Conservation (phyloP, 2,888 invertebrate species). For the Exocentrus adspersus region DNA sequence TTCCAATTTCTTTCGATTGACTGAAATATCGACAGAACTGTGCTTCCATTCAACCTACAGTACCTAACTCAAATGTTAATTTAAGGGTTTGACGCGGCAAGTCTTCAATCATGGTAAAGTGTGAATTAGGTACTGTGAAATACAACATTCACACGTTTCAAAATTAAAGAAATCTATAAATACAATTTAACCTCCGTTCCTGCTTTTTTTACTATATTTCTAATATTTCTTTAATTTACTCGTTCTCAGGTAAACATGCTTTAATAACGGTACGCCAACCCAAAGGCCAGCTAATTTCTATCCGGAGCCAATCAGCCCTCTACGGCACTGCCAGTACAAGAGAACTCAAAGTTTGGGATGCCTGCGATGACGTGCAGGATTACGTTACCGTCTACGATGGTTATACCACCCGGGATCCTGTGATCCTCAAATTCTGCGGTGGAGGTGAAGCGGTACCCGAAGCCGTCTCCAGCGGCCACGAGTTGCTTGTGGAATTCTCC, state of each 20-base stretch:
- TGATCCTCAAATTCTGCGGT: conserved; percentile 89
- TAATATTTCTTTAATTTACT: too few relatives aligned
- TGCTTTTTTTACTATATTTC: too few relatives aligned
- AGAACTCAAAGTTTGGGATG: conserved; percentile 76
- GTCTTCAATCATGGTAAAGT: too few relatives aligned
- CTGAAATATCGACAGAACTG: background rate
- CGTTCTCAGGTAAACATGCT: conserved; percentile 79
- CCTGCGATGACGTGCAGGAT: conserved; percentile 86
- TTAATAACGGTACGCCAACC: conserved; percentile 86
- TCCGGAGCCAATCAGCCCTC: conserved; percentile 79
- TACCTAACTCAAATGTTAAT: background rate
- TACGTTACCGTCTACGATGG: conserved; percentile 91
- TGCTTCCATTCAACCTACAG: background rate
- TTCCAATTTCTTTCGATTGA: background rate
- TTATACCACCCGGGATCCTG: conserved; percentile 87
- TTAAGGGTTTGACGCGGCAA: background rate
- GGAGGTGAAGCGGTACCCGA: conserved; percentile 88
- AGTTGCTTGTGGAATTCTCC: conserved; percentile 88
- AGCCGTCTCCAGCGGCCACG: conserved; percentile 87
- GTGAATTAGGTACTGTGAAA: too few relatives aligned
- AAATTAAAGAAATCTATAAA: too few relatives aligned
- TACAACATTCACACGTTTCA: too few relatives aligned
- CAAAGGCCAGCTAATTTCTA: conserved; percentile 85
- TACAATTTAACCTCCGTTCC: too few relatives aligned
- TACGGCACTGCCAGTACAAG: conserved; percentile 68